Base-by-base conservation (phyloP, 2,888 invertebrate genomes). In the Agrotis segetum region DNA sequence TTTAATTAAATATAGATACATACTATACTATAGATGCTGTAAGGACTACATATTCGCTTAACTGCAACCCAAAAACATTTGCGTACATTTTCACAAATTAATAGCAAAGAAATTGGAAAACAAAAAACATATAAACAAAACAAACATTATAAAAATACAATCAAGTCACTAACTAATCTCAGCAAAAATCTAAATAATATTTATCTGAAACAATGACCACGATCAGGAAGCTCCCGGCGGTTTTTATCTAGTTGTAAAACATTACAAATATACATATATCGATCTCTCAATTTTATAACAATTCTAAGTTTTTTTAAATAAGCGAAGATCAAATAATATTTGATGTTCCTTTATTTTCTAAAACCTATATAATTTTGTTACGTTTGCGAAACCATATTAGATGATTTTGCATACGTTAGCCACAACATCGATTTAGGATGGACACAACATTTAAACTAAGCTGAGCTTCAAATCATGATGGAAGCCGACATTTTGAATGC, bases 281-380 rank as follows among this genome's bases (percentile, higher is more conserved):
- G 14, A 46, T 55, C 21, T 69, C 53, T 49, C 77, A 69, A 46
- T 24, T 70, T 29, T 60, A 69, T 46, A n/a, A 14, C 11, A 55
- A 40, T 40, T 24, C 55, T n/a, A 56, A n/a, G 13, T 13, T 9
- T 24, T 52, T 49, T 9, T 17, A 79, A 77, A 79, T 80, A 77
- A 79, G 46, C 62, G 75, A 74, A 50, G 11, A 67, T 52, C 67
- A 55, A 67, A 67, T 24, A 14, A 55, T 34, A 56, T 63, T 63
- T 79, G 75, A 64, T 17, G 11, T 52, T 52, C 77, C 61, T 62
- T 73, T 66, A 77, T 53, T 76, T 76, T 71, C 17, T 19, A 46
- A 34, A 11, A 50, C 46, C 63, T 71, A 75, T 63, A n/a, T 63
- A 4, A 44, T 19, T 46, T 46, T 0, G 5, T 19, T 67, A 67